Percentiles rank a stretch among this genome's conserved stretches.
phyloP scores from a whole-genome alignment of 2,888 invertebrate species.

The Lepidocyrtinus sp. region DNA sequence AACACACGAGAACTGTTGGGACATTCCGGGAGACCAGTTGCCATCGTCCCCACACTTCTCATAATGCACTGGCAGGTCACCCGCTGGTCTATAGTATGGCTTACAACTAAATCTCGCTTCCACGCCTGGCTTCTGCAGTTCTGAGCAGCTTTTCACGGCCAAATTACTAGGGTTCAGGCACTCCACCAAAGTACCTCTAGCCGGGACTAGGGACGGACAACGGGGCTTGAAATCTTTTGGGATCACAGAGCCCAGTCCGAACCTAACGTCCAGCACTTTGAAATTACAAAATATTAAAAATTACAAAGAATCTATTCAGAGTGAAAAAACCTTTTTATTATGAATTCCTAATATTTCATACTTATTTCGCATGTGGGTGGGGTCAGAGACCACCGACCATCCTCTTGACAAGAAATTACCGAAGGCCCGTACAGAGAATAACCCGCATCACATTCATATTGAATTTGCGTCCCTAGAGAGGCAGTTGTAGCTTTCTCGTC shows the following conservation, averaged over 20 bases:
- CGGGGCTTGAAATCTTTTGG: constrained; percentile 62
- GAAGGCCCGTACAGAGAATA: constrained; percentile 66
- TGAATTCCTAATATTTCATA: constrained; percentile 43
- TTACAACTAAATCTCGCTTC: constrained; percentile 67
- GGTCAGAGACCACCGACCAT: constrained; percentile 64
- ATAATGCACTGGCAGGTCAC: constrained; percentile 68
- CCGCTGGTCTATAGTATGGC: constrained; percentile 65
- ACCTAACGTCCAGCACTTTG: constrained; percentile 64
- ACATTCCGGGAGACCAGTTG: constrained; percentile 64
- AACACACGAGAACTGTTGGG: constrained; percentile 63
- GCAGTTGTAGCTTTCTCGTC: constrained; percentile 35
- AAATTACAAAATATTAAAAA: constrained; percentile 14
- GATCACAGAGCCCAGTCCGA: constrained; percentile 62
- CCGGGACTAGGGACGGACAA: constrained; percentile 60
- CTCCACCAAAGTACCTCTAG: constrained; percentile 65
- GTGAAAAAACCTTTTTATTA: neutral
- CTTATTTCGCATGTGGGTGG: constrained; percentile 68
- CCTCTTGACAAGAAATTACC: constrained; percentile 61
- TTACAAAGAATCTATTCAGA: neutral
- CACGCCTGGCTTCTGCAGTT: constrained; percentile 65
- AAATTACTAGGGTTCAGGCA: constrained; percentile 67
- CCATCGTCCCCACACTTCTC: constrained; percentile 68
- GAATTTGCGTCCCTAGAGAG: constrained; percentile 58
- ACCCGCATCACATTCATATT: constrained; percentile 65
- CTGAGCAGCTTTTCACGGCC: constrained; percentile 65